Evolutionary conservation across 2,797 vertebrate species (phyloP).

Genomic region (Gallinago nigripennis): DNA sequence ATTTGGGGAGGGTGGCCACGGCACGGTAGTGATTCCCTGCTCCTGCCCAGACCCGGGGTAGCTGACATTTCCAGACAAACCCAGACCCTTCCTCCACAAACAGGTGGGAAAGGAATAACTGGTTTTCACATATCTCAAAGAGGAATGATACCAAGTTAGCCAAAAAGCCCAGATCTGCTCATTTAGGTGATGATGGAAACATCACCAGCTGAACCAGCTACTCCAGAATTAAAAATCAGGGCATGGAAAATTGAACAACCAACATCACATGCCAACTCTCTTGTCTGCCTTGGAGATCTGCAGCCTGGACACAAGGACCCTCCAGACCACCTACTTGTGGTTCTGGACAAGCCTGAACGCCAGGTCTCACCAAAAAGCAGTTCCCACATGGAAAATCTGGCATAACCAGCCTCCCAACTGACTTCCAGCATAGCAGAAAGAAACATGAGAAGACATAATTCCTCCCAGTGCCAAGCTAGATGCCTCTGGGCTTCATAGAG

Average conservation of each 20-base stretch:
- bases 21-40: fast-evolving
- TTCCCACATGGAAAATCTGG: neutral
- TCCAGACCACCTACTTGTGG: neutral
- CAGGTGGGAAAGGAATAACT: neutral
- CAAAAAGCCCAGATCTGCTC: neutral
- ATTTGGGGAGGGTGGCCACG: fast-evolving
- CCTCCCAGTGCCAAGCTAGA: neutral
- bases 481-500: neutral
- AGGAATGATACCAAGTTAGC: neutral
- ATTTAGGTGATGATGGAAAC: neutral
- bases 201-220: neutral
- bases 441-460: neutral
- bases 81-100: neutral
- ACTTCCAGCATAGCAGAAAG: neutral
- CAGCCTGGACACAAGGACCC: neutral
- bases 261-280: neutral
- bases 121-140: no score
- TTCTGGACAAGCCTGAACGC: neutral
- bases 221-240: neutral
- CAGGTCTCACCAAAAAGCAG: neutral
- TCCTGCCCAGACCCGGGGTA: neutral
- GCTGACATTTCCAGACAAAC: neutral
- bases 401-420: neutral
- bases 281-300: neutral
- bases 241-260: neutral